Evolutionary conservation across 2,888 invertebrate genomes (phyloP), one percentile per base, ranked within the genome.

Genomic region (Byasa hedistus): DNA sequence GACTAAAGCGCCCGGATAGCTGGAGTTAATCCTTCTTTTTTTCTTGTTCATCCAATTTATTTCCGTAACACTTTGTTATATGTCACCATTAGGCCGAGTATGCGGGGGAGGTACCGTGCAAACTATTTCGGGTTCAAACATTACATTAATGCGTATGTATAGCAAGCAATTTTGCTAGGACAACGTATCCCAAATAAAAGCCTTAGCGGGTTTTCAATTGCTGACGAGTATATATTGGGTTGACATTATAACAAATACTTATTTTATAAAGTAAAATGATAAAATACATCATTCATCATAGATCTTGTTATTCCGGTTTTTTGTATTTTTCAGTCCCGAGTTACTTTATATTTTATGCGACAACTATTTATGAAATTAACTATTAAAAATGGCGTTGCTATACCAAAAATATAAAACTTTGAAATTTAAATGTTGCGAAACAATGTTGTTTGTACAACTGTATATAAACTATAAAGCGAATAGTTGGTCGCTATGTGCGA

Each of bases 31-130:
- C 79, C 83, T 81, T 80, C 74, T 83, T 87, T 80, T 85, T 66
- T 86, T 83, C 79, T 77, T 70, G 70, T 60, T 27, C 58, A 56
- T 77, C 73, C 80, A 79, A 84, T 83, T 83, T 88, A 86, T 87
- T 87, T 84, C 82, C 79, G 87, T 83, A 82, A 81, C 86, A 82
- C 81, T 83, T 82, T 83, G 84, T 84, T 81, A 85, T 82, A 81
- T 83, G 81, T 80, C 80, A 80, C 86, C 81, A 87, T 87, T 86
- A 87, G 79, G 76, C 78, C 72, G 79, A 72, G 77, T 77, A 84
- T 80, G 81, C 79, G 81, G 81, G 82, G 82, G 82, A 79, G 79
- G 76, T 72, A 77, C 73, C 71, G 69, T 39, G 54, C 64, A 69
- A 73, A 76, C 74, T 82, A 83, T 83, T 83, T 80, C 73, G 73